Evolutionary conservation across 92 coral and sea anemone species (phyloP).

Genomic region (Anthopleura xanthogrammica): DNA sequence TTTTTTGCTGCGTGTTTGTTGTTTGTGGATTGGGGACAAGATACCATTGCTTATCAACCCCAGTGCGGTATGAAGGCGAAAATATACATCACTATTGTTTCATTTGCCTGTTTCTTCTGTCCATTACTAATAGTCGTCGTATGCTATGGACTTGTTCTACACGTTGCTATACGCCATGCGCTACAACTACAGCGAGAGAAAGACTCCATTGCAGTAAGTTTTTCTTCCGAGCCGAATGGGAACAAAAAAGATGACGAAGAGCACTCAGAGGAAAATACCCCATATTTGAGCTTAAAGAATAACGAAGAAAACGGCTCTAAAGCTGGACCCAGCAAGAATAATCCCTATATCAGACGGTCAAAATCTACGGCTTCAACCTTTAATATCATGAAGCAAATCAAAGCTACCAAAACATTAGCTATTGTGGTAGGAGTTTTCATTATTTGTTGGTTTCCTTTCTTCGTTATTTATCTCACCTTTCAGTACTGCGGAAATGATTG

Average conservation of each 20-base stretch:
- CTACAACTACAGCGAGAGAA: conserved; percentile 74
- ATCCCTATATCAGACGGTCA: conserved; percentile 10
- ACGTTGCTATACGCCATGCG: conserved; percentile 89
- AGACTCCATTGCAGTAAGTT: conserved; percentile 76
- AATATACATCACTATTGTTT: conserved; percentile 77
- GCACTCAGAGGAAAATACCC: conserved; percentile 36
- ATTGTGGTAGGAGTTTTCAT: conserved; percentile 90
- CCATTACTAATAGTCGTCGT: conserved; percentile 78
- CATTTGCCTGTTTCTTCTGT: conserved; percentile 77
- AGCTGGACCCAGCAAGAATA: conserved; percentile 1
- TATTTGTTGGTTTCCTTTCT: conserved; percentile 93
- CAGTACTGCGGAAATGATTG: conserved; percentile 72
- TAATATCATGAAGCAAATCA: conserved; percentile 80
- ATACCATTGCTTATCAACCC: conserved; percentile 39
- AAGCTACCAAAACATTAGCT: conserved; percentile 96
- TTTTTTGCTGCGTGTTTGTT: conserved; percentile 69
- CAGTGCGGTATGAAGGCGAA: conserved; percentile 76
- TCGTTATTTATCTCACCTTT: conserved; percentile 78
- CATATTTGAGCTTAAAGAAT: conserved; percentile 26
- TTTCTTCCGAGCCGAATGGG: conserved; percentile 57
- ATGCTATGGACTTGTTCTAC: conserved; percentile 83
- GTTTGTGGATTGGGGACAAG: conserved; percentile 79
- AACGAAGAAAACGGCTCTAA: conserved; percentile 18
- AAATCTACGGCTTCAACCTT: conserved; percentile 61
- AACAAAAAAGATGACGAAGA: conserved; percentile 50